Evolutionary conservation across 2,113 vertebrate species (phyloP), one percentile per base, ranked within the genome.

Genomic region (Probosciger aterrimus): DNA sequence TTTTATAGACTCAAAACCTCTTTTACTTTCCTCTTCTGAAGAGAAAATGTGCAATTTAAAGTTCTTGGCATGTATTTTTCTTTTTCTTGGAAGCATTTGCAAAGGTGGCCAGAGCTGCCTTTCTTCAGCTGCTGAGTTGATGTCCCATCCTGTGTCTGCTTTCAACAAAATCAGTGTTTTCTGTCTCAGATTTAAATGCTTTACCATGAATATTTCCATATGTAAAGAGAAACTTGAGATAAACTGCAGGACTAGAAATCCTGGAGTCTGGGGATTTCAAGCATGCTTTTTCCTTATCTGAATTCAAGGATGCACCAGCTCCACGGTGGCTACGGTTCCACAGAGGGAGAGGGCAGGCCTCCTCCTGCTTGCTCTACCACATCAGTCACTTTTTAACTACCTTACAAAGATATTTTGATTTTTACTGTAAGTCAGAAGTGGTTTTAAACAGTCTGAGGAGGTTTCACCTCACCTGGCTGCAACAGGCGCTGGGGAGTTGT

Each of bases 151-250:
- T 14, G 7, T 4, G 2, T 52, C 27, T 86, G 13, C 33, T 55
- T 67, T 89, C 41, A 33, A 28, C 39, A 60, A 68, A 62, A 64
- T 50, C 35, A 23, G 11, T 92, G 55, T 59, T 92, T 35, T 8
- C 73, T 75, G 78, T 93, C 85, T 93, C 64, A 11, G 14, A 71
- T 93, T 76, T 84, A 64, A 41, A 55, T 82, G 35, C 90, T 78
- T 86, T 78, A 60, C 35, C 39, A 67, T 71, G 43, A 80, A 20
- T 55, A 83, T 92, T 97, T 97, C 88, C 82, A 74, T 43, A 89
- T 92, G 77, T 85, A 89, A 96, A 94, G 82, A 89, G 67, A 70
- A 91, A 57, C 39, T 39, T 84, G 82, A 82, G 68, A 74, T 65
- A 95, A 80, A 82, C 33, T 23, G 7, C 14, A 46, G n/a, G 68